Conservation (phyloP, 2,888 invertebrate species). For the Cheilosia soror region DNA sequence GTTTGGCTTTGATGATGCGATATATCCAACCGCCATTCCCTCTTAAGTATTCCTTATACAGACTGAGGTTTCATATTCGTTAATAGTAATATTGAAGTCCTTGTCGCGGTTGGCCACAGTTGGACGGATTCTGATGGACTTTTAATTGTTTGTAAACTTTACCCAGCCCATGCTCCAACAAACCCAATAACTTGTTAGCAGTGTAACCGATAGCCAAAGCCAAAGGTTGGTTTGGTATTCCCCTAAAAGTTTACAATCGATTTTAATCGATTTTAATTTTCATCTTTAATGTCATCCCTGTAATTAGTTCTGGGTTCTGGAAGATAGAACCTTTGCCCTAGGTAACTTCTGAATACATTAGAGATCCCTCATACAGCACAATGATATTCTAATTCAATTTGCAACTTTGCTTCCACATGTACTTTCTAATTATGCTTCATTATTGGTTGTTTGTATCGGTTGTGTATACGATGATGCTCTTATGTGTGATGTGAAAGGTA, state of each 20-base stretch:
- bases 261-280: conserved; percentile 27
- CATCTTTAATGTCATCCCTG: background rate
- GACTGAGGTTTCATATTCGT: too few relatives aligned
- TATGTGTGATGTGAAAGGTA: conserved; percentile 30
- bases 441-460: conserved; percentile 59
- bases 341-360: conserved; percentile 15
- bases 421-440: conserved; percentile 69
- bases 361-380: conserved; percentile 34
- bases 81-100: too few relatives aligned
- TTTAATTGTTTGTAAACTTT: background rate
- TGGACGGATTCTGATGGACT: too few relatives aligned
- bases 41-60: too few relatives aligned
- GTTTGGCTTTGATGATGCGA: too few relatives aligned
- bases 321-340: conserved; percentile 3
- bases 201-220: too few relatives aligned
- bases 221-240: too few relatives aligned
- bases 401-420: conserved; percentile 64
- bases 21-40: too few relatives aligned
- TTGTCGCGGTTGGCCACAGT: too few relatives aligned
- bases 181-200: too few relatives aligned
- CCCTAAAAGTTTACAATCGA: background rate
- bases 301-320: conserved; percentile 11
- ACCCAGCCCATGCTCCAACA: background rate
- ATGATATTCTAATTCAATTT: conserved; percentile 66
- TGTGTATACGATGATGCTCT: conserved; percentile 34